Percentiles rank a stretch among this genome's conserved stretches.
These are phyloP conservation scores for Ips typographus DNA, from an alignment of 1,140 invertebrate genomes.

Conservation along the genomic window DNA sequence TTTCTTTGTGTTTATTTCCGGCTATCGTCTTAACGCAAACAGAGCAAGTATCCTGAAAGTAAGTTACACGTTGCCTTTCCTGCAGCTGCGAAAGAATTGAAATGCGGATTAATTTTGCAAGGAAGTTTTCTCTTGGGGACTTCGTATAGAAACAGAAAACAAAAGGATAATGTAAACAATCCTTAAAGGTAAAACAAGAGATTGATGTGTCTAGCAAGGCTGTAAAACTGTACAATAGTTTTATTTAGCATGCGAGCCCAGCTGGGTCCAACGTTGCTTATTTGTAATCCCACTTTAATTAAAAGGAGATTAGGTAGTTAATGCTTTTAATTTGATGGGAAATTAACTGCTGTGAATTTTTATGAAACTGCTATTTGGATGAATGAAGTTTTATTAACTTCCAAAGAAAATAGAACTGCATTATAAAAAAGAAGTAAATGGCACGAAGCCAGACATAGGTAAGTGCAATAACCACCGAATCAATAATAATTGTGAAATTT, in stretches of 20 bases:
- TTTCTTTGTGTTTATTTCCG: not conserved
- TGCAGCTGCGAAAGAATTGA: not conserved
- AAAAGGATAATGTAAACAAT: slow-evolving; percentile 2
- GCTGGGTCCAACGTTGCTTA: slow-evolving; percentile 10
- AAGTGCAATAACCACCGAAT: too few relatives aligned
- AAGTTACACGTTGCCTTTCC: not conserved
- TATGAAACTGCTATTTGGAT: too few relatives aligned
- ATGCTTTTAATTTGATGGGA: slow-evolving; percentile 5
- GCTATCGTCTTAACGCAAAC: not conserved
- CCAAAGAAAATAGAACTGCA: not conserved
- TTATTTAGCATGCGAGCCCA: not conserved
- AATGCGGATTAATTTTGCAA: not conserved
- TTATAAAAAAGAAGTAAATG: not conserved
- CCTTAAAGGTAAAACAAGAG: not conserved
- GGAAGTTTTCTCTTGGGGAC: not conserved
- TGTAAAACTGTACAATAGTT: slow-evolving; percentile 1
- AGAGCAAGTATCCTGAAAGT: not conserved
- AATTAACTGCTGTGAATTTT: not conserved
- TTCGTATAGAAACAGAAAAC: not conserved
- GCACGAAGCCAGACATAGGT: not conserved
- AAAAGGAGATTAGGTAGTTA: slow-evolving; percentile 12
- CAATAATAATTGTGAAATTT: not conserved
- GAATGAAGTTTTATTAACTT: too few relatives aligned
- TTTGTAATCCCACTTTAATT: slow-evolving; percentile 18
- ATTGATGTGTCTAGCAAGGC: not conserved